Evolutionary conservation across 2,888 invertebrate genomes (phyloP).

Genomic region (Metacarcinus magister): DNA sequence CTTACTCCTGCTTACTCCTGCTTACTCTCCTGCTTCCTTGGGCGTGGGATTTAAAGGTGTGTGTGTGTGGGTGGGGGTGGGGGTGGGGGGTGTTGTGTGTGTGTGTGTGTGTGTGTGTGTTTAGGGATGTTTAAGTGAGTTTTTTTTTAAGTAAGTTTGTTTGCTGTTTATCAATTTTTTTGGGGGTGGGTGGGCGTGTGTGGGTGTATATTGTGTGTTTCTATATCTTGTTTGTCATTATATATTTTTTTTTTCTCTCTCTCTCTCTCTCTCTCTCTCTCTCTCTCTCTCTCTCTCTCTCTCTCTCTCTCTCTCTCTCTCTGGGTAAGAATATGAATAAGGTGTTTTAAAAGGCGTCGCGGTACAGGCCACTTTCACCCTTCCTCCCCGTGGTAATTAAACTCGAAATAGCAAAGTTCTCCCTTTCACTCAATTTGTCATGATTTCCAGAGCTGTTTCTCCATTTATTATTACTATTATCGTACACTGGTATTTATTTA

Average conservation of each 20-base stretch:
- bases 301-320: no score
- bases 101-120: neutral
- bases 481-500: neutral
- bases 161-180: no score
- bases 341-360: neutral
- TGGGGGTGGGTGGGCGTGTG: neutral
- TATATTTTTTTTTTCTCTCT: neutral
- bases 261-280: no score
- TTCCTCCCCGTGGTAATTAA: constrained; percentile 81
- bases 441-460: constrained; percentile 83
- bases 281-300: no score
- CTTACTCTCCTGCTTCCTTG: neutral
- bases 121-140: neutral
- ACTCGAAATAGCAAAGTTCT: neutral
- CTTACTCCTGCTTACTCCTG: neutral
- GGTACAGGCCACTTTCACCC: constrained; percentile 44
- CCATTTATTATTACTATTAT: constrained; percentile 10
- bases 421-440: constrained; percentile 33
- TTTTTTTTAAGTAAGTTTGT: neutral
- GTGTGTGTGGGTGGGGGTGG: neutral
- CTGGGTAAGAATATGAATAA: neutral
- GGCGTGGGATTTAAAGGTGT: neutral
- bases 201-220: no score
- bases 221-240: neutral
- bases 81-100: neutral